Percentiles rank a stretch among this genome's conserved stretches.
Conservation (phyloP, 2,113 vertebrate species). For the Bos indicus region DNA sequence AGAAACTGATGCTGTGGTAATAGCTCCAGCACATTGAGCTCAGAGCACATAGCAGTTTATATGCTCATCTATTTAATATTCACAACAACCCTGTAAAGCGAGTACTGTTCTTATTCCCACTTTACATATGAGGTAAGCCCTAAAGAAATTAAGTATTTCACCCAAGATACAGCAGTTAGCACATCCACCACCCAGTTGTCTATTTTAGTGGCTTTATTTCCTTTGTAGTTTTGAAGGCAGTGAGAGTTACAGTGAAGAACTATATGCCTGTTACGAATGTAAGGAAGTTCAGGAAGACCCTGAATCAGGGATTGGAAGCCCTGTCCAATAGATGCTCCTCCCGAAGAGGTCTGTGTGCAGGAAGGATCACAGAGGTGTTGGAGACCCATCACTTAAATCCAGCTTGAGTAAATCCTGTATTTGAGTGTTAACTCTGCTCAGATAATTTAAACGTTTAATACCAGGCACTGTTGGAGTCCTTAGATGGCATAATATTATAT, state of each 20-base stretch:
- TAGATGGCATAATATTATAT: background rate
- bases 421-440: background rate
- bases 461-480: background rate
- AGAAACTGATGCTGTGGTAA: slow-evolving; percentile 21
- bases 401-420: background rate
- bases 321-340: background rate
- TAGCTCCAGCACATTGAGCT: background rate
- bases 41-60: background rate
- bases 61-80: background rate
- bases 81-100: background rate
- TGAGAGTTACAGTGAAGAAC: background rate
- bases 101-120: background rate
- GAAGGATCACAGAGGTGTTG: background rate
- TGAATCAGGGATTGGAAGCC: background rate
- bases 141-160: slow-evolving; percentile 26
- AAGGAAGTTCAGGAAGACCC: background rate
- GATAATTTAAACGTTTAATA: background rate
- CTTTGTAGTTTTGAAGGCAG: background rate
- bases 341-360: background rate
- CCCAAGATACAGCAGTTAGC: background rate
- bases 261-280: background rate
- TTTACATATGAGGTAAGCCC: background rate
- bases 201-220: background rate
- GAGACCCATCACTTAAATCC: background rate
- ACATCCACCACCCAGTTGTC: background rate